Base-by-base conservation (phyloP, 2,113 vertebrate species). In the Gnathonemus longibarbis region DNA sequence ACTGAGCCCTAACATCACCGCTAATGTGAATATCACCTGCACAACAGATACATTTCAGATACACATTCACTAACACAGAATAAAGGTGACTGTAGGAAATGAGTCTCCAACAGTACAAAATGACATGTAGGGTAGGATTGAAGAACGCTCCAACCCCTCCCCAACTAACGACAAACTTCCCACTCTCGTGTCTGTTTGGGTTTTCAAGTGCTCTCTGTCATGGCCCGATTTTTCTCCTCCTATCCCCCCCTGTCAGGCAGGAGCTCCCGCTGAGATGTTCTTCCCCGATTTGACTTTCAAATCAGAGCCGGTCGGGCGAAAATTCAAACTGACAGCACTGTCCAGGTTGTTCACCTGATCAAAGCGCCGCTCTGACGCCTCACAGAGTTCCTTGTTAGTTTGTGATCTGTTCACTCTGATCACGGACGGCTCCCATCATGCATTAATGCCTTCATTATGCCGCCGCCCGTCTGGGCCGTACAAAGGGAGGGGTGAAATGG, bases 341-440 rank as follows among this genome's bases (percentile, higher is more conserved):
- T 94, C 93, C 95, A 94, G 93, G 95, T 77, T 56, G 85, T 50
- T 91, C 92, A 62, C 92, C 92, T 95, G 95, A 96, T 96, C 95
- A 96, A 96, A 96, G 95, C 91, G 45, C 88, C 93, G 92, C 93
- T 91, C 92, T 95, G 95, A 96, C 94, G 94, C 93, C 94, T 94
- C 93, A 94, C 94, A 92, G 92, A 89, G 93, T 90, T 92, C 94
- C 93, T 91, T 90, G 90, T 93, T 89, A 91, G 93, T 94, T 80
- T 84, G 94, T 95, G 95, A 96, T 96, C 95, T 96, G 94, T 94
- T 93, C 93, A 87, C 93, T 95, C 94, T 94, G 94, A 95, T 93
- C 94, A 94, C 93, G 93, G 94, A 93, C 93, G 93, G 94, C 94
- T 94, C 93, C 93, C 91, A 91, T 94, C 94, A 93, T 94, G 94